Conservation (phyloP, 2,888 invertebrate genomes). For the Fissipunctia ypsillon region DNA sequence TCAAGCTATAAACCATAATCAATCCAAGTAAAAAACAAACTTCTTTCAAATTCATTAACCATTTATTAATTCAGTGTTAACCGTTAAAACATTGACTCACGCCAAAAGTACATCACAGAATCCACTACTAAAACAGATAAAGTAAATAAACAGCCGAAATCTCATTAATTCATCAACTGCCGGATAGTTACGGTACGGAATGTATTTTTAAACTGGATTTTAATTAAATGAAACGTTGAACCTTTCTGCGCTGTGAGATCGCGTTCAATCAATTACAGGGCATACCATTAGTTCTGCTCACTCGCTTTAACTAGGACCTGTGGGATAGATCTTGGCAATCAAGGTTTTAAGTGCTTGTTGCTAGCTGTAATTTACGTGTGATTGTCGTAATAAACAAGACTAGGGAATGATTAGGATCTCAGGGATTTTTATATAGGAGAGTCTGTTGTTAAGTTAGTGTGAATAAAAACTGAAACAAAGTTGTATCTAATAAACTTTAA, state of each 20-base stretch:
- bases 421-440: neutral
- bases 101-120: conserved; percentile 16
- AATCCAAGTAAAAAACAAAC: neutral
- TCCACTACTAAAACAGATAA: conserved; percentile 29
- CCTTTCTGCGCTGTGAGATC: conserved; percentile 58
- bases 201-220: conserved; percentile 67
- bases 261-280: conserved; percentile 69
- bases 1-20: neutral
- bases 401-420: neutral
- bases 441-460: neutral
- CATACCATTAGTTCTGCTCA: conserved; percentile 62
- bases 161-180: conserved; percentile 44
- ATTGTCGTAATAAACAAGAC: conserved; percentile 18
- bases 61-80: conserved; percentile 7
- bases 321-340: conserved; percentile 50
- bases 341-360: conserved; percentile 39
- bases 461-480: neutral
- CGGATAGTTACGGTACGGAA: conserved; percentile 50
- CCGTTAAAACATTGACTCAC: conserved; percentile 13
- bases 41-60: neutral
- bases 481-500: neutral
- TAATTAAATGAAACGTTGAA: conserved; percentile 68
- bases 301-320: conserved; percentile 44
- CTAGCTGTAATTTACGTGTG: conserved; percentile 10
- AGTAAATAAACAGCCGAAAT: conserved; percentile 38